Evolutionary conservation across 1,140 invertebrate genomes (phyloP).

Genomic region (Drosophila kurseongensis): DNA sequence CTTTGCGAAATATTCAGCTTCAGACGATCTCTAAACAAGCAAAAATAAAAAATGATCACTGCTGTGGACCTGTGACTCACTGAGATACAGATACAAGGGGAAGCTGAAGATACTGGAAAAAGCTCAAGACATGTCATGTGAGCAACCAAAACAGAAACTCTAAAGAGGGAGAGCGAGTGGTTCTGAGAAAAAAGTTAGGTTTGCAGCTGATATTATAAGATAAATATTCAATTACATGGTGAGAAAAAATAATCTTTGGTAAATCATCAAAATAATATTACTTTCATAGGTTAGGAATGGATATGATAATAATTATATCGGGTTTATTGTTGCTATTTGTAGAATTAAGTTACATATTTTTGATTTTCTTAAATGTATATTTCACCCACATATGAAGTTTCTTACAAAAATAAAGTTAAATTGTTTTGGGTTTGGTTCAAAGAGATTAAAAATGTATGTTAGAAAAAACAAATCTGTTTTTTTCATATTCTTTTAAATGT

Average conservation of each 20-base stretch:
- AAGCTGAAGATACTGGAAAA: slow-evolving; percentile 43
- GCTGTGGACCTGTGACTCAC: slow-evolving; percentile 54
- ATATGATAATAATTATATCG: too few relatives aligned
- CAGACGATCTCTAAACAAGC: slow-evolving; percentile 47
- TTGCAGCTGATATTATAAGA: slow-evolving; percentile 9
- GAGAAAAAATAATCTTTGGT: not conserved
- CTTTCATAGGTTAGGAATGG: too few relatives aligned
- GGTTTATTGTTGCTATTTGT: too few relatives aligned
- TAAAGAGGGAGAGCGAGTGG: not conserved
- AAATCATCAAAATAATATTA: not conserved
- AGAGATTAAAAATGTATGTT: too few relatives aligned
- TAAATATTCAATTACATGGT: slow-evolving; percentile 17
- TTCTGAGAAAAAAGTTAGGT: slow-evolving; percentile 8
- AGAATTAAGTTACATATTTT: too few relatives aligned
- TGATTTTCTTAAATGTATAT: too few relatives aligned
- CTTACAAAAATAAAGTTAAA: too few relatives aligned
- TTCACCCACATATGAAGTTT: too few relatives aligned
- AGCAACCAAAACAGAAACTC: slow-evolving; percentile 50
- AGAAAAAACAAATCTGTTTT: too few relatives aligned
- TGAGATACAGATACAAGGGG: slow-evolving; percentile 38
- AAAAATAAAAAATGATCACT: slow-evolving; percentile 66
- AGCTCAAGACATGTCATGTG: slow-evolving; percentile 74
- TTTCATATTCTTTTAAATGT: not conserved
- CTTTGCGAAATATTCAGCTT: slow-evolving; percentile 59
- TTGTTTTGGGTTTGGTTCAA: too few relatives aligned